Conservation (phyloP, 2,797 vertebrate species). For the Melanotaenia parkinsoni region DNA sequence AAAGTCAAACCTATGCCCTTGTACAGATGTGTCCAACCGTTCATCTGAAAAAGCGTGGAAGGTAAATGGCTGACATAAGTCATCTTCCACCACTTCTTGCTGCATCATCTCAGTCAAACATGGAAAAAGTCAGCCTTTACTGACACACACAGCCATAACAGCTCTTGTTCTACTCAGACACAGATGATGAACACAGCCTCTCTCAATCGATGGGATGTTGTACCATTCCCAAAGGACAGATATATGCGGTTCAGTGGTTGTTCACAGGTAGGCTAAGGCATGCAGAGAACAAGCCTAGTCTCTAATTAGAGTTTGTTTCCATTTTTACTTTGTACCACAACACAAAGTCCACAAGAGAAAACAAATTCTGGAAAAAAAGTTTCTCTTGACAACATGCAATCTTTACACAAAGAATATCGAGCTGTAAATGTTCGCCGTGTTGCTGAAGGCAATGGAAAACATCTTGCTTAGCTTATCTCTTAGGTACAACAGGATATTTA, state of each 20-base stretch:
- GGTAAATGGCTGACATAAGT: background rate
- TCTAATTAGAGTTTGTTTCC: constrained; percentile 9
- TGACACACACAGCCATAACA: constrained; percentile 36
- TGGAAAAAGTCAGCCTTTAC: constrained; percentile 40
- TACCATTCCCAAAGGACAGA: constrained; percentile 58
- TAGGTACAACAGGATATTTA: constrained; percentile 1
- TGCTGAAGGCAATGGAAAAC: constrained; percentile 39
- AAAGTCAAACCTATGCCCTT: too few species aligned
- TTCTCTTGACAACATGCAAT: constrained; percentile 44
- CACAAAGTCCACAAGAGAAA: constrained; percentile 15
- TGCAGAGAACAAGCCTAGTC: constrained; percentile 3
- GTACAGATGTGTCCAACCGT: background rate
- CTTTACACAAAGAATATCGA: constrained; percentile 42
- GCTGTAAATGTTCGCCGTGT: constrained; percentile 40
- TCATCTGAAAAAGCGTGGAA: background rate
- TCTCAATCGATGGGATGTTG: constrained; percentile 64
- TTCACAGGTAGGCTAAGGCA: constrained; percentile 31
- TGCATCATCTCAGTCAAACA: constrained; percentile 37
- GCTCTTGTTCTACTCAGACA: constrained; percentile 34
- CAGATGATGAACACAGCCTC: constrained; percentile 43
- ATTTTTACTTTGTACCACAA: background rate
- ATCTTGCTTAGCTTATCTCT: constrained; percentile 35
- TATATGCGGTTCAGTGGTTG: constrained; percentile 51
- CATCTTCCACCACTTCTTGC: background rate
- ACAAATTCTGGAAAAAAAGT: constrained; percentile 32